Evolutionary conservation across 2,797 vertebrate genomes (phyloP).

Genomic region (Gambusia yucatana): DNA sequence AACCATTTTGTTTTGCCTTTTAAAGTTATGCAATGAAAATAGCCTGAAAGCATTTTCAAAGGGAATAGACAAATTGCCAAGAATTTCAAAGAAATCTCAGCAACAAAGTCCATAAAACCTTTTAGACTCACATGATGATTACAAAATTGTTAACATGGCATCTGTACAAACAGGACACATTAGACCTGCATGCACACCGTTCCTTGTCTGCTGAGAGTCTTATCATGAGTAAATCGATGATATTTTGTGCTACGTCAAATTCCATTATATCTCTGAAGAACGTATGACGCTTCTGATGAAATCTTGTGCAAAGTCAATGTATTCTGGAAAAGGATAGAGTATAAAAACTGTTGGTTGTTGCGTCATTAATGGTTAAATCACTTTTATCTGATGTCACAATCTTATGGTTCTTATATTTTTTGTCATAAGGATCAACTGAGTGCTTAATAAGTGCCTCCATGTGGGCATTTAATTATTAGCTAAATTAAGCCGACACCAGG

Average conservation of each 20-base stretch:
- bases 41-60: not conserved
- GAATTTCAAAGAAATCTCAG: not conserved
- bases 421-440: not conserved
- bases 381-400: not conserved
- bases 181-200: not conserved
- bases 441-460: not conserved
- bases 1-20: not conserved
- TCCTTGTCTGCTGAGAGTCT: not conserved
- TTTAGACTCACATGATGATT: not conserved
- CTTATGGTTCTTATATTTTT: not conserved
- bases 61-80: not conserved
- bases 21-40: not conserved
- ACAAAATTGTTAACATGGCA: not conserved
- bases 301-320: not conserved
- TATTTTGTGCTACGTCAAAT: not conserved
- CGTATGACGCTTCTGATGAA: not conserved
- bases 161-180: not conserved
- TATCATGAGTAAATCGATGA: not conserved
- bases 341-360: not conserved
- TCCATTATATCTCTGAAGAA: not conserved
- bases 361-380: not conserved
- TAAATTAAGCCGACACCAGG: not conserved
- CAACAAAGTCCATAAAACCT: not conserved
- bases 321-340: not conserved
- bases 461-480: not conserved